These are phyloP conservation scores for Thaumatotibia leucotreta DNA, from an alignment of 1,140 invertebrate genomes.

Conservation along the genomic window DNA sequence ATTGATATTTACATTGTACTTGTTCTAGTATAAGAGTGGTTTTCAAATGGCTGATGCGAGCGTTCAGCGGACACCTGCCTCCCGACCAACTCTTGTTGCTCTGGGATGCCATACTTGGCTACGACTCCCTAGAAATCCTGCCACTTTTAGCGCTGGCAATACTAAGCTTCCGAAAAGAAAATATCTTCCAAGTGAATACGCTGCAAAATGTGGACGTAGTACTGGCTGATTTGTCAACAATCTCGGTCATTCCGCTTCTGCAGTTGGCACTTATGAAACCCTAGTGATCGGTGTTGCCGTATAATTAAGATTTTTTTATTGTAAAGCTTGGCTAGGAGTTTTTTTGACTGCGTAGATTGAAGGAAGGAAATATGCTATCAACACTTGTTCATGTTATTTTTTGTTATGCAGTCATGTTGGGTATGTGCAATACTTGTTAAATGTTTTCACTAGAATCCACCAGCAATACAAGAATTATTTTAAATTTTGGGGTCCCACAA, in stretches of 20 bases:
- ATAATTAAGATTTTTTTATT: conserved; percentile 11
- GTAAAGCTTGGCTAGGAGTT: neutral
- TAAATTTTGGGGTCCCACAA: neutral
- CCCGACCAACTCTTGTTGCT: conserved; percentile 93
- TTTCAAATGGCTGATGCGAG: conserved; percentile 97
- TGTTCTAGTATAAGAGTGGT: conserved; percentile 85
- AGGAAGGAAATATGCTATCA: neutral
- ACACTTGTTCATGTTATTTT: neutral
- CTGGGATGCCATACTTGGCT: conserved; percentile 95
- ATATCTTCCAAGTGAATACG: conserved; percentile 92
- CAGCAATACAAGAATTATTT: neutral
- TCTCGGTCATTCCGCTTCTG: conserved; percentile 88
- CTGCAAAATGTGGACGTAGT: conserved; percentile 92
- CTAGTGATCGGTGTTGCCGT: conserved; percentile 18
- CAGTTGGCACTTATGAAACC: conserved; percentile 71
- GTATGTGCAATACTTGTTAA: neutral
- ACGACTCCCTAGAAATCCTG: conserved; percentile 93
- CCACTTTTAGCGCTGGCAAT: conserved; percentile 92
- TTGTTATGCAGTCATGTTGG: neutral
- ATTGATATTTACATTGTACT: too few species aligned
- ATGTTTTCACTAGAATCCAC: neutral
- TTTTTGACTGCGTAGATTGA: conserved; percentile 2
- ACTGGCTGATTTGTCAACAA: conserved; percentile 92
- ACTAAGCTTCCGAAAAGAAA: conserved; percentile 94
- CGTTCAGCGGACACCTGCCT: conserved; percentile 94